phyloP scores from a whole-genome alignment of 2,888 invertebrate genomes.

The Villa cingulata region DNA sequence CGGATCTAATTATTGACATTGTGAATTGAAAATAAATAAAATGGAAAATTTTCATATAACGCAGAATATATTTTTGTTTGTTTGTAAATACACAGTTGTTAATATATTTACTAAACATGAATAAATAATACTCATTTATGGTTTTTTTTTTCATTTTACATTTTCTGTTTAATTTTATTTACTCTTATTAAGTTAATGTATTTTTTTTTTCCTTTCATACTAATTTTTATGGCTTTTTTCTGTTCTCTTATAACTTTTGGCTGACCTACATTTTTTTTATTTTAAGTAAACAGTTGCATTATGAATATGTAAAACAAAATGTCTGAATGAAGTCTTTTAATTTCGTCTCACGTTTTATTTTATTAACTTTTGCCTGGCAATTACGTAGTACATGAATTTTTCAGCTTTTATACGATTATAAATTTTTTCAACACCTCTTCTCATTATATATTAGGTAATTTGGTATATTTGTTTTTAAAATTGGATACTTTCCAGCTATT shows the following conservation, averaged over 20 bases:
- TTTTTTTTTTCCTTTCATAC: background rate
- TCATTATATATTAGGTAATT: background rate
- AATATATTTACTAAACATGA: background rate
- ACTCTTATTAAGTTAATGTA: too few species aligned
- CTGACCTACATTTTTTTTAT: background rate
- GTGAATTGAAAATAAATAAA: conserved; percentile 16
- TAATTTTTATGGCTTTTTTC: too few species aligned
- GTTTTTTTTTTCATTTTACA: background rate
- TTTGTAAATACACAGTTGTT: conserved; percentile 1
- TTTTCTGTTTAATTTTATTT: background rate
- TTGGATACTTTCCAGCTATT: background rate
- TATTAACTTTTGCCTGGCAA: background rate
- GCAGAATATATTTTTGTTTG: background rate
- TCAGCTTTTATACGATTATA: too few species aligned
- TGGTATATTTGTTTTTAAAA: background rate
- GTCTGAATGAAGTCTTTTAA: conserved; percentile 1
- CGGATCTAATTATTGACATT: conserved; percentile 49
- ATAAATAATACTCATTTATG: background rate
- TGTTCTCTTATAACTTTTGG: background rate
- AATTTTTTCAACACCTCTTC: background rate
- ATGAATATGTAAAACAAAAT: too few species aligned
- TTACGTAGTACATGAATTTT: too few species aligned
- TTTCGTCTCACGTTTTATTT: conserved; percentile 1
- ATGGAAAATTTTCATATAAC: background rate
- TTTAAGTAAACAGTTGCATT: background rate